Conservation (phyloP, 2,888 invertebrate genomes). For the Heliconius charithonia region DNA sequence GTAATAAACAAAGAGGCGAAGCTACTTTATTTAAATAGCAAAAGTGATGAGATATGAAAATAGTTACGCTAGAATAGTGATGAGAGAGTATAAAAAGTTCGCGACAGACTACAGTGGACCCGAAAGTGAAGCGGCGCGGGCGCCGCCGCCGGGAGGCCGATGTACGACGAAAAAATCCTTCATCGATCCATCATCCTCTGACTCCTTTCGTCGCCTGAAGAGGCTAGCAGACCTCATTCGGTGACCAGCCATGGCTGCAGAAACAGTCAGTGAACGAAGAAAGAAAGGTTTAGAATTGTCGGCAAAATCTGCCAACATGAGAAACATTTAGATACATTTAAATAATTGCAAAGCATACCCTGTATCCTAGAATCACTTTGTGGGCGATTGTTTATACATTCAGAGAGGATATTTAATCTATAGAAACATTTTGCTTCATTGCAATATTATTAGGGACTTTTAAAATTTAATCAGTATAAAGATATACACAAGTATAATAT, state of each 20-base stretch:
- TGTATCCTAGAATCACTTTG: constrained; percentile 95
- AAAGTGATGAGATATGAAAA: constrained; percentile 62
- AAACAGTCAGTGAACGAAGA: constrained; percentile 50
- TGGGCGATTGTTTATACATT: constrained; percentile 84
- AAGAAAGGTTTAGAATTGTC: constrained; percentile 62
- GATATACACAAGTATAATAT: constrained; percentile 68
- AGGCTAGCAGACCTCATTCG: constrained; percentile 24
- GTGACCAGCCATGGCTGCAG: constrained; percentile 46
- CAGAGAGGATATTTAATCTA: constrained; percentile 79
- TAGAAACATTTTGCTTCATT: constrained; percentile 75
- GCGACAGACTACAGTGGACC: constrained; percentile 80
- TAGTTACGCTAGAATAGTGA: constrained; percentile 71
- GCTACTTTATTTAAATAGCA: constrained; percentile 57
- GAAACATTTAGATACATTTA: constrained; percentile 87
- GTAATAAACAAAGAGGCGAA: constrained; percentile 60
- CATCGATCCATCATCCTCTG: constrained; percentile 38
- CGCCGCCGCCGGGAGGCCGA: constrained; percentile 59
- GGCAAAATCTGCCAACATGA: constrained; percentile 78
- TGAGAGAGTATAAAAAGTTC: constrained; percentile 78
- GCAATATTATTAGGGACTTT: constrained; percentile 75
- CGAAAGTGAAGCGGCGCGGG: constrained; percentile 68
- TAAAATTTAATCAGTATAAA: constrained; percentile 76
- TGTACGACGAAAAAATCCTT: constrained; percentile 50
- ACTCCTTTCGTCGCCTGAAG: constrained; percentile 31
- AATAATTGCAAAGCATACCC: constrained; percentile 97